Evolutionary conservation across 2,113 vertebrate genomes (phyloP).

Genomic region (Andinoacara biseriatus): DNA sequence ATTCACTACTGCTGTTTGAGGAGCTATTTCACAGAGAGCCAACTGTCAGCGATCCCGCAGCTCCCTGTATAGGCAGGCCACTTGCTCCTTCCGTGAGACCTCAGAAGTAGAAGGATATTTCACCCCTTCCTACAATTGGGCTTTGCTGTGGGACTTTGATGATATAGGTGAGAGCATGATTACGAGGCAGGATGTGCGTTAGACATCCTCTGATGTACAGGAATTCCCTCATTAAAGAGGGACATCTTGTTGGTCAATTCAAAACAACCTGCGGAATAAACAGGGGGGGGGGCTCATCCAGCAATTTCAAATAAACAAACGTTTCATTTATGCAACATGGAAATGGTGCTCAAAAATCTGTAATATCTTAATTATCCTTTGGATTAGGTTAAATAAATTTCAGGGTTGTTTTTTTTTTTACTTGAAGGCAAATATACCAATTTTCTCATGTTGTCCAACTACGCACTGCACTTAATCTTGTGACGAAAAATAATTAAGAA

Average conservation of each 20-base stretch:
- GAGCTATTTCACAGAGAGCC: not conserved
- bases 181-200: constrained; percentile 74
- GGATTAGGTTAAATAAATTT: not conserved
- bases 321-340: constrained; percentile 60
- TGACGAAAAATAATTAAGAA: constrained; percentile 32
- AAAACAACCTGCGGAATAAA: constrained; percentile 74
- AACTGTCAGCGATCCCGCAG: not conserved
- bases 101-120: constrained; percentile 50
- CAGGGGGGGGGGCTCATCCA: constrained; percentile 62
- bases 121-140: constrained; percentile 33
- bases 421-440: not conserved
- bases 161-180: constrained; percentile 72
- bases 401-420: not conserved
- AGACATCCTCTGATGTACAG: constrained; percentile 78
- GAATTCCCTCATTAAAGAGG: constrained; percentile 78
- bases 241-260: constrained; percentile 64
- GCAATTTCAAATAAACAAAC: constrained; percentile 72
- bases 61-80: not conserved
- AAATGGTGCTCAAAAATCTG: constrained; percentile 44
- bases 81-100: constrained; percentile 7
- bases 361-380: constrained; percentile 46
- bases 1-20: not conserved
- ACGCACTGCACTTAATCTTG: not conserved
- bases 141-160: constrained; percentile 35
- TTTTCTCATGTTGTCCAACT: not conserved